A percentile compares a stretch with the other conserved stretches of the same genome.
Evolutionary conservation across 1,140 invertebrate species (phyloP).

Genomic region (Lucilia sericata): DNA sequence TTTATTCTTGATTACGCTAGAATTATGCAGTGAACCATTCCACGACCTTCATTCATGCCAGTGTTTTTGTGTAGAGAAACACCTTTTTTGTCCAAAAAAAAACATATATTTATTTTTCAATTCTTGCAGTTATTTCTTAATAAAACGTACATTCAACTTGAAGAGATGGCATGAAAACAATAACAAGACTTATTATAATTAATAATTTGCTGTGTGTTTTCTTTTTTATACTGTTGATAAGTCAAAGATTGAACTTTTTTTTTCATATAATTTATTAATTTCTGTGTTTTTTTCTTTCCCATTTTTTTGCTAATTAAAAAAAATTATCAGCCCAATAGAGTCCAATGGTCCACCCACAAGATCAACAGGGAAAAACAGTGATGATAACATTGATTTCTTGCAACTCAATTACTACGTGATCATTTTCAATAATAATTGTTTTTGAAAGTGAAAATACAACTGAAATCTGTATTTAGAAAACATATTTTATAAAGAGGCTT

Average conservation of each 20-base stretch:
- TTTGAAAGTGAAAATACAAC: no score
- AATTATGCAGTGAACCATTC: not conserved
- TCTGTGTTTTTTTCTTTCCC: not conserved
- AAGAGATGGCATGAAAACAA: not conserved
- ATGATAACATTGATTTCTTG: constrained; percentile 14
- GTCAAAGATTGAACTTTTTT: constrained; percentile 13
- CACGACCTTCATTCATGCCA: not conserved
- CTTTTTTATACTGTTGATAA: constrained; percentile 29
- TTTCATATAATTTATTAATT: constrained; percentile 10
- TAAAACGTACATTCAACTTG: constrained; percentile 14
- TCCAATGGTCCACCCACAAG: constrained; percentile 43
- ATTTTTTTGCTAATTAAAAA: constrained; percentile 35
- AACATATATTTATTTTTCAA: not conserved
- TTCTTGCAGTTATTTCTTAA: not conserved
- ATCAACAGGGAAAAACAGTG: not conserved
- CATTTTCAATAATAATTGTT: not conserved
- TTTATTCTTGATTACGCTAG: not conserved
- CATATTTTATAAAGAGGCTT: not conserved
- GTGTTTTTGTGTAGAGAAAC: not conserved
- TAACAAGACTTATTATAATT: not conserved
- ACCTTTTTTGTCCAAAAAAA: constrained; percentile 1
- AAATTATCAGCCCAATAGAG: constrained; percentile 28
- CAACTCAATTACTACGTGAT: not conserved
- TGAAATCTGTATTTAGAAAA: not conserved
- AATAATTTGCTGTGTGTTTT: not conserved